phyloP scores from a whole-genome alignment of 2,797 vertebrate species.

The Pseudochromis fuscus region DNA sequence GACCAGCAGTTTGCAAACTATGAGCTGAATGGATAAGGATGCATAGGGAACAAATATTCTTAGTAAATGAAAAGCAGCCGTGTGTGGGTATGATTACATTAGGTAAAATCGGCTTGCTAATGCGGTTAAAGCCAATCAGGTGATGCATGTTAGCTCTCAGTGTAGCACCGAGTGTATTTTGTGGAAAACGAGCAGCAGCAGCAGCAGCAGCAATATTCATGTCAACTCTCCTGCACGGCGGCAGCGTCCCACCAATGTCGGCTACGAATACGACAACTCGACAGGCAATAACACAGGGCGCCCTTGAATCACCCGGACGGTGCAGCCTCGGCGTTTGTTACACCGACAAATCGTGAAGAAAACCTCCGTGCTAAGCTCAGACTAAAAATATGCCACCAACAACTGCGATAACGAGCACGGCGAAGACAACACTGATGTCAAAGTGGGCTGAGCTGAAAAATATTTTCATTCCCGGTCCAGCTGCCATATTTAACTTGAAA shows the following conservation, averaged over 20 bases:
- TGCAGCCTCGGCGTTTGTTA: slow-evolving; percentile 8
- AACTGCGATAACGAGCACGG: slow-evolving; percentile 19
- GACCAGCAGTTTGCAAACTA: background rate
- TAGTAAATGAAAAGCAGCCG: background rate
- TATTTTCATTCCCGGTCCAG: slow-evolving; percentile 26
- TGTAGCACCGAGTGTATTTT: no score
- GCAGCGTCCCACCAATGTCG: slow-evolving; percentile 33
- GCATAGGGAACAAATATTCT: background rate
- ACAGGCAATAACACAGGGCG: slow-evolving; percentile 45
- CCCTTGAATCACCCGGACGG: slow-evolving; percentile 47
- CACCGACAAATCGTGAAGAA: background rate
- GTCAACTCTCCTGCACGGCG: slow-evolving; percentile 46
- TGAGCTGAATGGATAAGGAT: background rate
- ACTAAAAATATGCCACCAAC: background rate
- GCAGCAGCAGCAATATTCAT: slow-evolving; percentile 32
- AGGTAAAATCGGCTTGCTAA: slow-evolving; percentile 30
- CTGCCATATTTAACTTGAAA: slow-evolving; percentile 24
- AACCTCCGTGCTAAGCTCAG: background rate
- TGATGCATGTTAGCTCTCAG: slow-evolving; percentile 33
- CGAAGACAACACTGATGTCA: slow-evolving; percentile 69
- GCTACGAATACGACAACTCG: slow-evolving; percentile 33
- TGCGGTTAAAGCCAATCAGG: slow-evolving; percentile 40
- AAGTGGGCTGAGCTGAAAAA: slow-evolving; percentile 66
- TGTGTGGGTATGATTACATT: background rate
- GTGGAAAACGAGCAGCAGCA: slow-evolving; percentile 3